Evolutionary conservation across 1,140 invertebrate genomes (phyloP).

Genomic region (Berghia stephanieae): DNA sequence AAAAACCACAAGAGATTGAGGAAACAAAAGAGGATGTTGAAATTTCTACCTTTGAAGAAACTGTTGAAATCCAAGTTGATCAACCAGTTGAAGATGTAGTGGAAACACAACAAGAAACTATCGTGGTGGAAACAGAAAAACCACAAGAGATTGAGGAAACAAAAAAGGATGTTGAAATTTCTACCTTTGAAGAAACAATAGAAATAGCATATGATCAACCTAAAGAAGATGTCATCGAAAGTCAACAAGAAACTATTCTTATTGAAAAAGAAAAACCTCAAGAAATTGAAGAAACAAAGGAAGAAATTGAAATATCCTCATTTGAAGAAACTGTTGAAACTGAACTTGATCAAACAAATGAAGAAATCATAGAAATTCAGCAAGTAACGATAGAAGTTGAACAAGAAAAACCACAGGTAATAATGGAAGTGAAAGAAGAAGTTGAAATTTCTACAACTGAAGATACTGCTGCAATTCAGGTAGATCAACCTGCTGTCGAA

Average conservation of each 20-base stretch:
- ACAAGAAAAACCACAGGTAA: constrained; percentile 23
- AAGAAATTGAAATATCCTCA: constrained; percentile 25
- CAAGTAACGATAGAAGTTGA: constrained; percentile 33
- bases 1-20: constrained; percentile 32
- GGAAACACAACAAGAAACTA: constrained; percentile 35
- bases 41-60: constrained; percentile 26
- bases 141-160: constrained; percentile 35
- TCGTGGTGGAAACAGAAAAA: constrained; percentile 35
- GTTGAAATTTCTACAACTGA: constrained; percentile 33
- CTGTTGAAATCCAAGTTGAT: constrained; percentile 5
- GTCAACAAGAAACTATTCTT: constrained; percentile 32
- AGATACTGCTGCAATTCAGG: constrained; percentile 31
- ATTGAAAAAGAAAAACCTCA: constrained; percentile 33
- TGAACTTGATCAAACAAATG: constrained; percentile 26
- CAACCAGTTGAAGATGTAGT: constrained; percentile 35
- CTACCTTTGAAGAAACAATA: background rate
- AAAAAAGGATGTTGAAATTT: constrained; percentile 20
- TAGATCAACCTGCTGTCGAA: constrained; percentile 23
- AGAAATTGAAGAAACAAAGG: constrained; percentile 10
- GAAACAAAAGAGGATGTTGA: constrained; percentile 26
- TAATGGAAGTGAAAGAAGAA: constrained; percentile 27
- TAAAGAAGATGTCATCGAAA: constrained; percentile 34
- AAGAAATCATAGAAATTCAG: constrained; percentile 24
- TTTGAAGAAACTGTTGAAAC: constrained; percentile 20
- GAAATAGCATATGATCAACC: constrained; percentile 33